These are phyloP conservation scores for Petrolisthes cinctipes DNA, from an alignment of 2,888 invertebrate species.

Conservation along the genomic window DNA sequence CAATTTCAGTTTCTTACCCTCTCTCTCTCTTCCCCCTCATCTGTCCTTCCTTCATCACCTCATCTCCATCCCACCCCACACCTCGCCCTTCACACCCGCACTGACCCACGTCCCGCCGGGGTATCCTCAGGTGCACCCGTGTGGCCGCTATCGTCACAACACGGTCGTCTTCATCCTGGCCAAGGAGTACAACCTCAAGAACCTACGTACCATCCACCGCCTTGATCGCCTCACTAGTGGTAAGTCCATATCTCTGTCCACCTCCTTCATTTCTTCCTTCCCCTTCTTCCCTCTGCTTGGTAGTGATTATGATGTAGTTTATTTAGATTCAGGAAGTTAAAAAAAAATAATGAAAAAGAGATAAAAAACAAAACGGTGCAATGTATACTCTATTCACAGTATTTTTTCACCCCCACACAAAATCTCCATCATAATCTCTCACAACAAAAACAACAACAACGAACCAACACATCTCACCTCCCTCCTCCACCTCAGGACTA, in stretches of 20 bases:
- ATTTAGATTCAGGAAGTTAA: neutral
- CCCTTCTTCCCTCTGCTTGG: neutral
- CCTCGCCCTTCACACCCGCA: neutral
- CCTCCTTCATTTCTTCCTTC: conserved; percentile 13
- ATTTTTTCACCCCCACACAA: no score
- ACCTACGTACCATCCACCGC: conserved; percentile 93
- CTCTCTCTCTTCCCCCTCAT: neutral
- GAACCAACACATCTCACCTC: neutral
- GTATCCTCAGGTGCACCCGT: conserved; percentile 87
- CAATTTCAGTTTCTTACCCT: neutral
- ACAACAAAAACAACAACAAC: no score
- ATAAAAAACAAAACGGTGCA: no score
- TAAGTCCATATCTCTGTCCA: conserved; percentile 40
- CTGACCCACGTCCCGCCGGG: neutral
- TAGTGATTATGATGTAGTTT: neutral
- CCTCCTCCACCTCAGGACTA: conserved; percentile 74
- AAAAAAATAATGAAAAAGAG: no score
- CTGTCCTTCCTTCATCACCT: neutral
- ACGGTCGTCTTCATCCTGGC: conserved; percentile 96
- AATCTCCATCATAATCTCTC: no score
- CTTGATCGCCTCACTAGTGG: conserved; percentile 93
- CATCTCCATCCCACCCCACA: no score
- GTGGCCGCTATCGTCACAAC: conserved; percentile 97
- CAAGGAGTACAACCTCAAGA: conserved; percentile 94
- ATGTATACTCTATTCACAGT: no score